Conservation (phyloP, 2,113 vertebrate species). For the Neomonachus schauinslandi region DNA sequence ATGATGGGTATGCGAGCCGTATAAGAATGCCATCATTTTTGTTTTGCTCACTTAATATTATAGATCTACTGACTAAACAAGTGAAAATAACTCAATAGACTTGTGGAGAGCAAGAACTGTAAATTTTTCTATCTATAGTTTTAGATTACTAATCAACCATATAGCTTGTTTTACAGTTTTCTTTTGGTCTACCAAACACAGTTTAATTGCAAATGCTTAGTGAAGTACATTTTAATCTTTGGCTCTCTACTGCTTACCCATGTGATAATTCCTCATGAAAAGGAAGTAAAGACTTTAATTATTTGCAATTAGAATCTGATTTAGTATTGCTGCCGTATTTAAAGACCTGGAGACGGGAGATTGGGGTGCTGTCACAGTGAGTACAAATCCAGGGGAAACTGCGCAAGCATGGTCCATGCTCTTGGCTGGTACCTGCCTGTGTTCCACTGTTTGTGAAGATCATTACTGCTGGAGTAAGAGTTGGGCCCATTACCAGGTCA, state of each 20-base stretch:
- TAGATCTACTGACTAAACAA: neutral
- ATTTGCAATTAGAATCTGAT: slow-evolving; percentile 58
- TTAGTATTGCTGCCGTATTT: neutral
- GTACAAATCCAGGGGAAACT: neutral
- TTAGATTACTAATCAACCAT: neutral
- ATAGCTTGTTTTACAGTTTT: neutral
- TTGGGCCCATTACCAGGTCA: neutral
- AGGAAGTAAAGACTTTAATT: slow-evolving; percentile 43
- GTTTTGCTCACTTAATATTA: neutral
- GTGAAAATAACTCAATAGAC: neutral
- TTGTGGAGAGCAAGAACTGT: neutral
- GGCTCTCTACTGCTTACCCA: neutral
- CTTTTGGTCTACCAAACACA: neutral
- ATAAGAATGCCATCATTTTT: neutral
- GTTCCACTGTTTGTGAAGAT: neutral
- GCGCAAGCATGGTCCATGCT: neutral
- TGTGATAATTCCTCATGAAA: slow-evolving; percentile 9
- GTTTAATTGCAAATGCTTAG: slow-evolving; percentile 18
- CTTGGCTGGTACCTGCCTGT: neutral
- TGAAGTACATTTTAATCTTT: slow-evolving; percentile 53
- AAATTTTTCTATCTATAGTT: neutral
- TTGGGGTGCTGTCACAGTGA: neutral
- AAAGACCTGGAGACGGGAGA: slow-evolving; percentile 3
- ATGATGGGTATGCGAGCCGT: neutral
- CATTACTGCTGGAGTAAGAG: neutral